phyloP scores from a whole-genome alignment of 2,797 vertebrate species.

The Orientallactaga sibirica region DNA sequence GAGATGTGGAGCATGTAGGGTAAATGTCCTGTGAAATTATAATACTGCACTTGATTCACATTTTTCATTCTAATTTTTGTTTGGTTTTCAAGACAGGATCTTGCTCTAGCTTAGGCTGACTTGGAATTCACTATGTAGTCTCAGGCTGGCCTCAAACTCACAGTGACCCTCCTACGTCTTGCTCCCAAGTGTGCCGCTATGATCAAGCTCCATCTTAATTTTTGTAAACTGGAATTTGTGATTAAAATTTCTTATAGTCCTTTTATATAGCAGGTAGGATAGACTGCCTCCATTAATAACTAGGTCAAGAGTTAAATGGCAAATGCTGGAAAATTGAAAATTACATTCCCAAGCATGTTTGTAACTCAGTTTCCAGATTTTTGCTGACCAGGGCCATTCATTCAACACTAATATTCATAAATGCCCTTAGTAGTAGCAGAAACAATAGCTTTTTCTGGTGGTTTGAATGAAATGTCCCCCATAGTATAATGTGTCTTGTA shows the following conservation, averaged over 20 bases:
- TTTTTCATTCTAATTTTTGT: no score
- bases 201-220: neutral
- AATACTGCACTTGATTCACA: no score
- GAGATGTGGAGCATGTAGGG: no score
- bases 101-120: no score
- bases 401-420: neutral
- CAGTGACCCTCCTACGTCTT: no score
- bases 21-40: neutral
- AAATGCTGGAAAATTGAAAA: neutral
- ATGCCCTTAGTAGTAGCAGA: neutral
- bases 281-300: conserved; percentile 20
- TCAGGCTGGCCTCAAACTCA: no score
- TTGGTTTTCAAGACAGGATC: no score
- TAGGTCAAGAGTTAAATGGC: conserved; percentile 32
- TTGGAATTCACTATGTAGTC: no score
- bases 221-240: conserved; percentile 14
- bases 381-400: neutral
- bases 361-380: neutral
- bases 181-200: no score
- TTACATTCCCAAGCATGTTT: neutral
- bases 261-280: neutral
- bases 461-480: no score
- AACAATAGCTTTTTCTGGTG: neutral
- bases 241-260: neutral
- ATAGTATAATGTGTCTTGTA: no score